phyloP scores from a whole-genome alignment of 2,113 vertebrate species.

The Anoplopoma fimbria region DNA sequence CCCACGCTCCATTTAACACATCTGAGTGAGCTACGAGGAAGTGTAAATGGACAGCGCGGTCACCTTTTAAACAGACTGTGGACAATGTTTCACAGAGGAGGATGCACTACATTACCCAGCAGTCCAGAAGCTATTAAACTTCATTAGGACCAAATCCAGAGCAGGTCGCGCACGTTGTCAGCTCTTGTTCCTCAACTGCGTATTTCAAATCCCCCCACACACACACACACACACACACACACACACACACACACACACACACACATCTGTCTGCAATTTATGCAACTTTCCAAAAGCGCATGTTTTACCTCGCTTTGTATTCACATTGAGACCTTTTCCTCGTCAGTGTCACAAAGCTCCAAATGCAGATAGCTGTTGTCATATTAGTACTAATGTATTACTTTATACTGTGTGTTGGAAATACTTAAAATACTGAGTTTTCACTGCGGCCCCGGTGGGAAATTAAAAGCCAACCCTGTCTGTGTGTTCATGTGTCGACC shows the following conservation, averaged over 20 bases:
- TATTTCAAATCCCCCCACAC: no score
- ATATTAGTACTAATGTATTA: no score
- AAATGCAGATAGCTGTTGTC: no score
- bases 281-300: no score
- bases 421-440: background rate
- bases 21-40: conserved; percentile 43
- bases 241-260: no score
- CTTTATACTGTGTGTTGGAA: background rate
- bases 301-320: no score
- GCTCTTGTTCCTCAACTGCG: background rate
- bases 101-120: conserved; percentile 35
- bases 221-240: no score
- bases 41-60: conserved; percentile 31
- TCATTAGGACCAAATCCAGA: conserved; percentile 20
- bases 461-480: conserved; percentile 9
- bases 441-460: conserved; percentile 6
- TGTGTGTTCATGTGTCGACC: conserved; percentile 13
- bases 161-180: conserved; percentile 9
- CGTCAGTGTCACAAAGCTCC: no score
- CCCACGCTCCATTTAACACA: conserved; percentile 59
- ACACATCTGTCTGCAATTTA: no score
- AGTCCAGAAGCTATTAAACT: background rate
- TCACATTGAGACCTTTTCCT: no score
- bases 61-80: conserved; percentile 36
- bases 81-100: conserved; percentile 33